These are phyloP conservation scores for Eulemur albifrons DNA, from an alignment of 2,797 vertebrate species.

Conservation along the genomic window DNA sequence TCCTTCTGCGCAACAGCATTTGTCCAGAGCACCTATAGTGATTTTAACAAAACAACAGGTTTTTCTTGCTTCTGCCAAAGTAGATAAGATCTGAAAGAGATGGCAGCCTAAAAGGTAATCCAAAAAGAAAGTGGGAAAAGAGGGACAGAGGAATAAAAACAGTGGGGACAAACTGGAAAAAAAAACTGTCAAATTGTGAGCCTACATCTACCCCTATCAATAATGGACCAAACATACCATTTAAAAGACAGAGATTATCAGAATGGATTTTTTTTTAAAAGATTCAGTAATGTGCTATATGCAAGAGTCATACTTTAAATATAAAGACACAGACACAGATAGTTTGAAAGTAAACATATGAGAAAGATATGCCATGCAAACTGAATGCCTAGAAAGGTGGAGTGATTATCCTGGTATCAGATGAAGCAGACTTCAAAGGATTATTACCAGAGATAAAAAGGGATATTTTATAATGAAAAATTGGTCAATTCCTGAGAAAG, in stretches of 20 bases:
- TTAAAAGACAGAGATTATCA: not conserved
- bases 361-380: not conserved
- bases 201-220: not conserved
- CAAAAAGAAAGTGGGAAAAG: not conserved
- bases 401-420: not conserved
- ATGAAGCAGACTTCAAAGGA: not conserved
- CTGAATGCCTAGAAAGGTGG: not conserved
- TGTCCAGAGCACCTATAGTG: not conserved
- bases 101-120: not conserved
- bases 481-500: not conserved
- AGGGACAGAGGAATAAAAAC: not conserved
- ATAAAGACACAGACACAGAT: not conserved
- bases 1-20: not conserved
- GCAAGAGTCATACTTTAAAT: not conserved
- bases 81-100: not conserved
- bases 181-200: not conserved
- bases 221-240: not conserved
- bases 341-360: not conserved
- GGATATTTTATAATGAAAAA: not conserved
- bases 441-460: not conserved
- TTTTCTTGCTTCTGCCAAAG: not conserved
- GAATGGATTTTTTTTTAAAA: not conserved
- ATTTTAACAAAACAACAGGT: not conserved
- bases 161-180: not conserved
- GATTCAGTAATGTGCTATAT: not conserved